Conservation (phyloP, 2,113 vertebrate genomes). For the rat (Rattus norvegicus) region GRCr8 NC_086020.1:240798501-240799000, state of each 20-base stretch:
- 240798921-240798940: constrained; percentile 80
- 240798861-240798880: constrained; percentile 65
- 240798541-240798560: constrained; percentile 58
- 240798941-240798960: constrained; percentile 85
- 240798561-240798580: constrained; percentile 54
- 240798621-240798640: constrained; percentile 65
- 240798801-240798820: constrained; percentile 49
- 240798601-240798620: constrained; percentile 52
- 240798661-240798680: constrained; percentile 65
- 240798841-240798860: constrained; percentile 77
- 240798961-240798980: constrained; percentile 83
- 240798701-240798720: constrained; percentile 72
- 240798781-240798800: constrained; percentile 25
- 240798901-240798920: constrained; percentile 84
- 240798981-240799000: constrained; percentile 87
- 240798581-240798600: constrained; percentile 30
- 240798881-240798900: constrained; percentile 82
- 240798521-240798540: constrained; percentile 46
- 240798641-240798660: constrained; percentile 51
- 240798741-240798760: constrained; percentile 76
- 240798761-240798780: constrained; percentile 74
- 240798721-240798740: constrained; percentile 68
- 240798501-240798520: constrained; percentile 67
- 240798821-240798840: constrained; percentile 78
- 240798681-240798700: constrained; percentile 61